A percentile compares a stretch with the other conserved stretches of the same genome.
Evolutionary conservation across 2,888 invertebrate genomes (phyloP).

Genomic region (Macaria notata): DNA sequence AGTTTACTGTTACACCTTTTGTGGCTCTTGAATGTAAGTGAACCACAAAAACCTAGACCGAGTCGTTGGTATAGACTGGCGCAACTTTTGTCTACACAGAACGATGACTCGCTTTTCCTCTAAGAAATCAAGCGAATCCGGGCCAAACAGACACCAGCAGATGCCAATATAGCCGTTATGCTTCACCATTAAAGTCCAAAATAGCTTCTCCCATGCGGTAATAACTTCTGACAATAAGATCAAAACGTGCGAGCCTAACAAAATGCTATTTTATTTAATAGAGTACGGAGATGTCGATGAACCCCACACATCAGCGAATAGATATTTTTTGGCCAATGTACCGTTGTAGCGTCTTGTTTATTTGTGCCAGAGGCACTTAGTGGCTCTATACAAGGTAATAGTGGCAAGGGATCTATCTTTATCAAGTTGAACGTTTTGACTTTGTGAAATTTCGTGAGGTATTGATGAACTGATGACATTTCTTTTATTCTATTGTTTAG

Average conservation of each 20-base stretch:
- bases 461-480: not conserved
- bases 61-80: slow-evolving; percentile 28
- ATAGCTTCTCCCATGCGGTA: slow-evolving; percentile 33
- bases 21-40: slow-evolving; percentile 17
- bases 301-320: slow-evolving; percentile 48
- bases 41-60: slow-evolving; percentile 22
- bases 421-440: slow-evolving; percentile 9
- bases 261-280: slow-evolving; percentile 65
- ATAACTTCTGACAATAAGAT: slow-evolving; percentile 50
- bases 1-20: slow-evolving; percentile 23
- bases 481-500: slow-evolving; percentile 5
- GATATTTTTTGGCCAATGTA: slow-evolving; percentile 48
- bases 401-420: slow-evolving; percentile 18
- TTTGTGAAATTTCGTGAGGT: slow-evolving; percentile 14
- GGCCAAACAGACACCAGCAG: slow-evolving; percentile 41
- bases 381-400: slow-evolving; percentile 8
- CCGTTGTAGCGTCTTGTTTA: slow-evolving; percentile 45
- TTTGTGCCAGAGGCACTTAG: slow-evolving; percentile 28
- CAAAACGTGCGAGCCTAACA: slow-evolving; percentile 54
- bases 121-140: slow-evolving; percentile 66
- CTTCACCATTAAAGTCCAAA: slow-evolving; percentile 37
- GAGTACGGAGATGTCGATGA: slow-evolving; percentile 53
- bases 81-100: slow-evolving; percentile 47
- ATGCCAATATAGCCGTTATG: slow-evolving; percentile 44
- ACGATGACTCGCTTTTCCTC: slow-evolving; percentile 54